Evolutionary conservation across 2,113 vertebrate genomes (phyloP).

Genomic region (Actinemys pallida): DNA sequence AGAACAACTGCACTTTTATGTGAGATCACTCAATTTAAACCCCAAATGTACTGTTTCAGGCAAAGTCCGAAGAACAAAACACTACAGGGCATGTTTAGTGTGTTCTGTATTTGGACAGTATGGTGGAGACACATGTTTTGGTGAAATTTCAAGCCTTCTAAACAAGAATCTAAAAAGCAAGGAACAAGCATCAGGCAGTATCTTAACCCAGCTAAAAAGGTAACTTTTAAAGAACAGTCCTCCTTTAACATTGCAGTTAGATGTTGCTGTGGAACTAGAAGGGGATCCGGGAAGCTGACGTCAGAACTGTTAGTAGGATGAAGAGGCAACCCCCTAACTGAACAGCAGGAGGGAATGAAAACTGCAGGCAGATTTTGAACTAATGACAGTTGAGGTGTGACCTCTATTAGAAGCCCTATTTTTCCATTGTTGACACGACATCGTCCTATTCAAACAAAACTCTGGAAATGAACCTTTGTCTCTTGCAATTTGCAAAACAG

Average conservation of each 20-base stretch:
- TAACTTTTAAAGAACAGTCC: not conserved
- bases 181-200: slow-evolving; percentile 20
- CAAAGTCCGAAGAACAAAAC: not conserved
- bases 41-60: slow-evolving; percentile 19
- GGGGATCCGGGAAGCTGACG: not conserved
- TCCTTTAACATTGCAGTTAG: slow-evolving; percentile 42
- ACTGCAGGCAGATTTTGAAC: slow-evolving; percentile 27
- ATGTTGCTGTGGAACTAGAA: not conserved
- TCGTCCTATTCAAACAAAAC: not conserved
- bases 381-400: not conserved
- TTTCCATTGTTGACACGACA: not conserved
- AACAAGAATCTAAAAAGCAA: not conserved
- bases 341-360: slow-evolving; percentile 46
- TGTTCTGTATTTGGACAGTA: not conserved
- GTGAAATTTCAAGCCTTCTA: not conserved
- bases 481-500: not conserved
- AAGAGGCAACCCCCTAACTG: not conserved
- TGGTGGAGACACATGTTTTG: not conserved
- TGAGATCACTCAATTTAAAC: not conserved
- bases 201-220: not conserved
- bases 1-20: not conserved
- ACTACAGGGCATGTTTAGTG: accelerated
- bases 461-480: slow-evolving; percentile 48
- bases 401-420: not conserved
- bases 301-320: not conserved